phyloP scores from a whole-genome alignment of 2,113 vertebrate genomes.

The Lethenteron reissneri region DNA sequence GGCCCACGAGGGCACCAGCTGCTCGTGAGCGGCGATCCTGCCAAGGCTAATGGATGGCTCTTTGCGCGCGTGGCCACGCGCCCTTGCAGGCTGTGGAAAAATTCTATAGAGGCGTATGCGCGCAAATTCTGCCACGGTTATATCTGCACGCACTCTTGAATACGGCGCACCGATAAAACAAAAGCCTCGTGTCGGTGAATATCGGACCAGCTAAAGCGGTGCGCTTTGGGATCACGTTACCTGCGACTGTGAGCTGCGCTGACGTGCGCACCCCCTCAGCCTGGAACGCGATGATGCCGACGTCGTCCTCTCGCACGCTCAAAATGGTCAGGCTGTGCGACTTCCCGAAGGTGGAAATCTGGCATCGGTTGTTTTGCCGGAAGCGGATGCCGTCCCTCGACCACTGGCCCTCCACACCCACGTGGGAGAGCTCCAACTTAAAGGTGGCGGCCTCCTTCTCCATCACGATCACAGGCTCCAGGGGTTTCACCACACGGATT shows the following conservation, averaged over 20 bases:
- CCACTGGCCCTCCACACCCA: slow-evolving; percentile 54
- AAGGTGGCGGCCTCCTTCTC: slow-evolving; percentile 45
- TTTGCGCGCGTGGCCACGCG: too few relatives aligned
- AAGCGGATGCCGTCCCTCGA: slow-evolving; percentile 42
- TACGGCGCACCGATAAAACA: too few relatives aligned
- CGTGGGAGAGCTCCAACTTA: slow-evolving; percentile 53
- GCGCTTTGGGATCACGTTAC: slow-evolving; percentile 18
- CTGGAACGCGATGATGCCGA: slow-evolving; percentile 49
- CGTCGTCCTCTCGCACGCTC: slow-evolving; percentile 38
- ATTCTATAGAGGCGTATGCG: too few relatives aligned
- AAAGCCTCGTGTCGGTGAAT: too few relatives aligned
- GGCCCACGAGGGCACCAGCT: too few relatives aligned
- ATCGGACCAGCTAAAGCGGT: too few relatives aligned
- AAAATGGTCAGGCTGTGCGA: slow-evolving; percentile 45
- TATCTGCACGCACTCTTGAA: too few relatives aligned
- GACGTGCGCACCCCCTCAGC: slow-evolving; percentile 49
- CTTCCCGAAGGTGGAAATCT: slow-evolving; percentile 27
- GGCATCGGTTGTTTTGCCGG: slow-evolving; percentile 26
- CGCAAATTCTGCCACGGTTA: too few relatives aligned
- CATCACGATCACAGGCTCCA: slow-evolving; percentile 27
- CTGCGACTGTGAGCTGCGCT: slow-evolving; percentile 38
- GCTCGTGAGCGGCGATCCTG: too few relatives aligned
- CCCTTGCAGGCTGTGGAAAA: too few relatives aligned
- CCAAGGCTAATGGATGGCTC: too few relatives aligned
- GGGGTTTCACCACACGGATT: slow-evolving; percentile 34